A percentile compares a stretch with the other conserved stretches of the same genome.
These are phyloP conservation scores for Abrostola tripartita DNA, from an alignment of 2,888 invertebrate genomes.

Conservation along the genomic window DNA sequence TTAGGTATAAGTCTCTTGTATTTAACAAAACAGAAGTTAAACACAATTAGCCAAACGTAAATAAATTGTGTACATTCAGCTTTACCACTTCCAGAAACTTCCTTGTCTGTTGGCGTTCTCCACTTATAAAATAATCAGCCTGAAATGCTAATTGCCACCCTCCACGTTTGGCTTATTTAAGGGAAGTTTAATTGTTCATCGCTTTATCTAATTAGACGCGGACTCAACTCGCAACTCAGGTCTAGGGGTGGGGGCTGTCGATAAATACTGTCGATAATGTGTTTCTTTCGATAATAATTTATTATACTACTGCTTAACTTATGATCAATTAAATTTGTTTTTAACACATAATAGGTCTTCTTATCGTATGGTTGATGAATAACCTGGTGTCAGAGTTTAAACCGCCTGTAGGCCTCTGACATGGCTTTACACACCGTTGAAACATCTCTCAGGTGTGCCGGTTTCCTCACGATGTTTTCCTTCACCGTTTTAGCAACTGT, in stretches of 20 bases:
- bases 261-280: slow-evolving; percentile 60
- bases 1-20: neutral
- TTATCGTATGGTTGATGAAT: too few species aligned
- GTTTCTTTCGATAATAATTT: slow-evolving; percentile 12
- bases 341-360: too few species aligned
- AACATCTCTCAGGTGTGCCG: too few species aligned
- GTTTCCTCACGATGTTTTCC: too few species aligned
- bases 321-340: too few species aligned
- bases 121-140: slow-evolving; percentile 83
- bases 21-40: slow-evolving; percentile 3
- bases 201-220: slow-evolving; percentile 86
- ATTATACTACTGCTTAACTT: too few species aligned
- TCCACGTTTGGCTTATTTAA: slow-evolving; percentile 85
- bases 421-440: too few species aligned
- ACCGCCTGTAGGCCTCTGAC: too few species aligned
- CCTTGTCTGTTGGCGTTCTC: slow-evolving; percentile 33
- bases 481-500: too few species aligned
- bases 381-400: too few species aligned
- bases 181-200: slow-evolving; percentile 86
- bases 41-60: slow-evolving; percentile 2
- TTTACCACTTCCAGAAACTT: slow-evolving; percentile 35
- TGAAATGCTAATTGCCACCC: slow-evolving; percentile 82
- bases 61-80: neutral
- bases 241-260: slow-evolving; percentile 52
- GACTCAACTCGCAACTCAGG: slow-evolving; percentile 69